Evolutionary conservation across 2,113 vertebrate genomes (phyloP), one percentile per base, ranked within the genome.

Genomic region (Bubo blakistoni): DNA sequence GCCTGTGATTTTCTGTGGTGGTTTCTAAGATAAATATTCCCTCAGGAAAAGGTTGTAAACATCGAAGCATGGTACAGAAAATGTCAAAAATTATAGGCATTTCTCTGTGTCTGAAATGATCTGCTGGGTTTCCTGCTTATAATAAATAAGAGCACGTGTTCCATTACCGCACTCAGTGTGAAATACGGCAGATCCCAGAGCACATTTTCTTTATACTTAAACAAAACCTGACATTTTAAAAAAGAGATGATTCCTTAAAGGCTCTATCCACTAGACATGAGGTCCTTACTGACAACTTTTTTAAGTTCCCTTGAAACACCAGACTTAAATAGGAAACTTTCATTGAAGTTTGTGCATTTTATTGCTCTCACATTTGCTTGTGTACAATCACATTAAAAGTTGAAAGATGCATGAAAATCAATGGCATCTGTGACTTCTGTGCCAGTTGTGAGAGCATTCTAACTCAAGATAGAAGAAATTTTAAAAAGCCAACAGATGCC

Each of bases 1-100:
- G 59, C 42, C 54, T 86, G 20, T 72, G n/a, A 86, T 93, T 95
- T 96, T 86, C 66, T 73, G 76, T 58, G 67, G 58, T 70, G 17
- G 38, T 90, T 96, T 83, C 57, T 88, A 82, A 94, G 72, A 90
- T 44, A 94, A 92, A 87, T 80, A 91, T 34, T 87, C 49, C 84
- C 62, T 58, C 16, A 46, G 51, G 84, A 90, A 88, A 88, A 65
- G 36, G 49, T 54, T 8, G 5, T 84, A 97, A 96, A 93, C 54
- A 81, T 47, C 0, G 6, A 90, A 91, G 67, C 20, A 55, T 17
- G 52, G 47, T 44, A 88, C 32, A 67, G 74, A 92, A 93, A 91
- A 85, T 88, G 46, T 77, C 73, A 92, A 87, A 92, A 92, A 3
- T 47, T 79, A 49, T 25, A 79, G 49, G 29, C 52, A 92, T 94